Base-by-base conservation (phyloP, 1,140 invertebrate species). In the Heliconius melpomene region DNA sequence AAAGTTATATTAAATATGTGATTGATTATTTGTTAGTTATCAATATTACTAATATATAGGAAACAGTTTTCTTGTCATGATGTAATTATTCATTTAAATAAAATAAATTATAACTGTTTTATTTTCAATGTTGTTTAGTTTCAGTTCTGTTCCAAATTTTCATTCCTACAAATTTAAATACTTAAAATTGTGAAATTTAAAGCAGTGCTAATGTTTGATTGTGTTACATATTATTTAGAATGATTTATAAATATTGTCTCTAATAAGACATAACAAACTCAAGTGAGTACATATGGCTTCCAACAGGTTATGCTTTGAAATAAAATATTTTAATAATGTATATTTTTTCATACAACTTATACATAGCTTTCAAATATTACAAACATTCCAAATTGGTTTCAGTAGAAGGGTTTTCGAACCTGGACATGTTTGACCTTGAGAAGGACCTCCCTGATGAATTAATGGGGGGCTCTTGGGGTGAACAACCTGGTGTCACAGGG, bases 381-480 rank as follows among this genome's bases (percentile, higher is more conserved):
- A 50, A 77, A 52, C 76, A 77, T 46, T 72, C 32, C 29, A 6
- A 74, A 77, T 80, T 79, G 87, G 78, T 89, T 90, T 84, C 87
- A 89, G 83, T 91, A 96, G 97, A 97, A 95, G 95, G 96, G 83
- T 96, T 98, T 91, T 96, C 97, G 79, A 97, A 97, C 94, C 96
- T 96, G 88, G 97, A 97, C 90, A 97, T 97, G 96, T 97, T 97
- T 91, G 97, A 97, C 95, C 95, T 98, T 92, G 98, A 98, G 95
- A 98, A 98, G 95, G 97, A 98, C 94, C 96, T 99, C 80, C 98
- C 98, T 52, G 98, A 99, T 95, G 98, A 99, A 94, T 95, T 99
- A 75, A 97, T 98, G 88, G 95, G 96, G 40, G 95, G 95, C 78
- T 96, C 96, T 82, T 98, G 97, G 97, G 96, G 96, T 79, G 96